Evolutionary conservation across 2,113 vertebrate species (phyloP).

Genomic region (Picathartes gymnocephalus): DNA sequence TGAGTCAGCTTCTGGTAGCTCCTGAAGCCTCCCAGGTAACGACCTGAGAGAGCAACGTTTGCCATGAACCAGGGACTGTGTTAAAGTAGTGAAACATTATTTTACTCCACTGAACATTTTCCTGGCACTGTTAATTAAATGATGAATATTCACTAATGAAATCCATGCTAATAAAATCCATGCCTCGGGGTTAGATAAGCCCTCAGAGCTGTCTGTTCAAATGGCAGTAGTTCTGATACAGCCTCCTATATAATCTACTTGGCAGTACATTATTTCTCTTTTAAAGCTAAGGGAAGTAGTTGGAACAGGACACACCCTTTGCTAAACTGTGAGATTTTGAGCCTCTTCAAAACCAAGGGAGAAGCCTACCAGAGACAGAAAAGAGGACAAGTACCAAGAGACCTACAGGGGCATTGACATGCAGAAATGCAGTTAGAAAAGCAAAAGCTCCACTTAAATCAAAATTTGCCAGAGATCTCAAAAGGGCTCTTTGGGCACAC

Average conservation of each 20-base stretch:
- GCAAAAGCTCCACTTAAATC: not conserved
- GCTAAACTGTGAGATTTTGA: not conserved
- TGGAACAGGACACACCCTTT: not conserved
- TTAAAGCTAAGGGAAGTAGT: not conserved
- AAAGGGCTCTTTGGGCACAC: not conserved
- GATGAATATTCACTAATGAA: not conserved
- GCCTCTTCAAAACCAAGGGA: not conserved
- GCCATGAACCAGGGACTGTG: not conserved
- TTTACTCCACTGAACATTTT: not conserved
- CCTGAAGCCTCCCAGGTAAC: not conserved
- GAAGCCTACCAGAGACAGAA: not conserved
- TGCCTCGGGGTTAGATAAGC: not conserved
- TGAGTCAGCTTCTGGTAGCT: not conserved
- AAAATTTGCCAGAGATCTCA: not conserved
- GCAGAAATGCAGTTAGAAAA: not conserved
- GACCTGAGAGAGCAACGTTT: not conserved
- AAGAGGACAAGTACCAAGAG: not conserved
- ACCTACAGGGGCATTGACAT: not conserved
- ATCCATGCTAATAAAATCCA: not conserved
- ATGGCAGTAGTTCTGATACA: not conserved
- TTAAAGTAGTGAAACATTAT: not conserved
- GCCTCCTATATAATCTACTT: not conserved
- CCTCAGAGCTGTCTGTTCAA: not conserved
- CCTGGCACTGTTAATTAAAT: not conserved
- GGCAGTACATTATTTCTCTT: not conserved